These are phyloP conservation scores for Acrocephalus kingi DNA, from an alignment of 2,113 vertebrate species.

Conservation along the genomic window DNA sequence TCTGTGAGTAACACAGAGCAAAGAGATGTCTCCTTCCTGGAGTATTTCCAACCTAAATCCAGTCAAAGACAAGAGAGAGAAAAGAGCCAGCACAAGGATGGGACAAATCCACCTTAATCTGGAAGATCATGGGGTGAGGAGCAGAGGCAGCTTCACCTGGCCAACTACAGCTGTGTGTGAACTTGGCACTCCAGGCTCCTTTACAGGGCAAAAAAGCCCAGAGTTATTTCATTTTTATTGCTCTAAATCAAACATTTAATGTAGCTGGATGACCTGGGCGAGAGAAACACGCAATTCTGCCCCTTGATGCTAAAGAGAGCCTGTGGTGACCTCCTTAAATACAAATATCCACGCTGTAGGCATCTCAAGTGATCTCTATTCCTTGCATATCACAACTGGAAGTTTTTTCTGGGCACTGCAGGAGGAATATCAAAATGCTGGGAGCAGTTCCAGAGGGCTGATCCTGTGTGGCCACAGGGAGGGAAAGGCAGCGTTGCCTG, in stretches of 20 bases:
- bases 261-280: not conserved
- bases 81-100: not conserved
- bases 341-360: not conserved
- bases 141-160: not conserved
- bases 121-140: not conserved
- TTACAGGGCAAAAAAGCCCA: not conserved
- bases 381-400: not conserved
- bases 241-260: not conserved
- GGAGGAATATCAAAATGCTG: not conserved
- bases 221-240: not conserved
- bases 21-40: fast-evolving
- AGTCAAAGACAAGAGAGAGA: not conserved
- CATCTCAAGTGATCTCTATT: not conserved
- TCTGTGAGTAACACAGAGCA: not conserved
- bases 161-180: not conserved
- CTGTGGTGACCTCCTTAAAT: not conserved
- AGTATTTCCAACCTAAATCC: not conserved
- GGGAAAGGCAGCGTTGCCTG: not conserved
- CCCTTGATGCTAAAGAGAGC: not conserved
- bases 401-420: not conserved
- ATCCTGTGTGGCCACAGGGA: not conserved
- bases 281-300: not conserved
- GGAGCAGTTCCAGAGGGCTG: not conserved
- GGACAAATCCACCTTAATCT: not conserved
- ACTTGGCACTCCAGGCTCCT: not conserved